Conservation (phyloP, 2,888 invertebrate genomes). For the Oligia fasciuncula region DNA sequence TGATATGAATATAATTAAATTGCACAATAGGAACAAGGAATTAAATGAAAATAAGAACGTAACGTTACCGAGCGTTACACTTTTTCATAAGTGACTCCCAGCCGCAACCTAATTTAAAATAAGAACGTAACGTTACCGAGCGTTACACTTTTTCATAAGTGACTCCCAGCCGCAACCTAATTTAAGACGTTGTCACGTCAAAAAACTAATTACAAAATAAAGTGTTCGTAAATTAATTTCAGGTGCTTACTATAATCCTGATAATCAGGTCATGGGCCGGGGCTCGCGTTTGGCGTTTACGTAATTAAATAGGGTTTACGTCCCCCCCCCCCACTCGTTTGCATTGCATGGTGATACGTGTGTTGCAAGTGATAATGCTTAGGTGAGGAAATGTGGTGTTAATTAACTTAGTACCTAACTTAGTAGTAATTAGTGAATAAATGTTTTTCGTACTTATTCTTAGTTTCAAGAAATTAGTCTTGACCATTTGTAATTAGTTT, state of each 20-base stretch:
- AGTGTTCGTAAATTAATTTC: constrained; percentile 38
- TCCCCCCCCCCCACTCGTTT: not conserved
- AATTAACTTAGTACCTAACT: no score
- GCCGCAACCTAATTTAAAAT: no score
- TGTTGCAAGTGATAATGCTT: constrained; percentile 38
- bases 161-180: no score
- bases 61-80: no score
- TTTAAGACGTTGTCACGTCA: no score
- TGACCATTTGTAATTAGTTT: not conserved
- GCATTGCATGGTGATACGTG: not conserved
- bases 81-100: no score
- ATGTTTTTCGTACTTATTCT: not conserved
- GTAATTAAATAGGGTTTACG: constrained; percentile 37
- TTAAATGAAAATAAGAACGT: no score
- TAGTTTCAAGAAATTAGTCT: not conserved
- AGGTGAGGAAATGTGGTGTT: no score
- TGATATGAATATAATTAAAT: no score
- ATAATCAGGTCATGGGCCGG: constrained; percentile 29
- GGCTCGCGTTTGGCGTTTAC: constrained; percentile 14
- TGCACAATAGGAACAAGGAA: no score
- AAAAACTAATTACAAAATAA: constrained; percentile 25
- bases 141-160: no score
- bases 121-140: no score
- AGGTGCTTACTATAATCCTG: constrained; percentile 43
- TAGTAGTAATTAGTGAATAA: not conserved